Base-by-base conservation (phyloP, 2,113 vertebrate species). In the Salvelinus alpinus region DNA sequence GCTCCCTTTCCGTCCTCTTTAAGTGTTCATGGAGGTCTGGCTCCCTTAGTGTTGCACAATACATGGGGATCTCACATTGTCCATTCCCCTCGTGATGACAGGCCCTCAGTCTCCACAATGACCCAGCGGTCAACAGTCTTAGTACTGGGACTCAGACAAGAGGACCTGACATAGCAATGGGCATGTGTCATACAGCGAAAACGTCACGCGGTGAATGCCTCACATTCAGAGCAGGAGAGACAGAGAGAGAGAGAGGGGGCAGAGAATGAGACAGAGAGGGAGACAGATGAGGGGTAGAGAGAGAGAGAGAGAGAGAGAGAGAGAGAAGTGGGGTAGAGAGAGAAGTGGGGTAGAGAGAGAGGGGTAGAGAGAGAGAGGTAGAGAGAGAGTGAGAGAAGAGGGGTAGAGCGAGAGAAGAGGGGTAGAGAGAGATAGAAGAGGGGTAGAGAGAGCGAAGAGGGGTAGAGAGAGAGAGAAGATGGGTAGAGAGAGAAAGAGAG, bases 171-270 rank as follows among this genome's bases (percentile, higher is more conserved):
- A 9, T 62, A 62, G 59, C n/a, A 62, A 62, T 22, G 59, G 59
- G 59, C 20, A 13, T 31, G 59, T 59, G 64, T 74, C 67, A 24
- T 27, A 54, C n/a, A 38, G 18, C 18, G 8, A 64, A 24, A 25
- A 77, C 25, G 14, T 70, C 77, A 75, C 73, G 44, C 64, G 77
- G 77, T 16, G 66, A 82, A 75, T 7, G 79, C 68, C 48, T 72
- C 78, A 85, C 76, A 73, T 82, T 79, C 72, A 82, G 9, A 75
- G 31, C 60, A 69, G 25, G 59, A 75, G 80, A 82, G 75, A 75
- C 78, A 78, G 74, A 70, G 78, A 70, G 78, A 75, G 20, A 73
- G 65, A 66, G 9, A 22, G 64, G 51, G 65, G 20, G 8, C 38
- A 44, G 38, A 44, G 38, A 44, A 44, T 44, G 38, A 44, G 38